phyloP scores from a whole-genome alignment of 2,888 invertebrate genomes.

The Dicyrtomina minuta region DNA sequence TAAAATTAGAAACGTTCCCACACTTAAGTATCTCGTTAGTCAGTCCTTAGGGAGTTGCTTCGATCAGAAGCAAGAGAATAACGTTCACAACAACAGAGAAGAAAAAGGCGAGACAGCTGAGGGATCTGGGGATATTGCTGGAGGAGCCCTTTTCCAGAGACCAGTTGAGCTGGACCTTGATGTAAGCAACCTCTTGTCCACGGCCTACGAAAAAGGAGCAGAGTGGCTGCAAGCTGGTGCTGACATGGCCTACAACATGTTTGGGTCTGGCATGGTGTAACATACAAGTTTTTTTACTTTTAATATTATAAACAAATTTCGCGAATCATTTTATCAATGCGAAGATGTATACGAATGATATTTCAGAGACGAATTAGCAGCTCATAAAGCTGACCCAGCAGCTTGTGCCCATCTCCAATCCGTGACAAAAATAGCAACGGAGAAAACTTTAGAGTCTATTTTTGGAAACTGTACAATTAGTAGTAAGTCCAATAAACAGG shows the following conservation, averaged over 20 bases:
- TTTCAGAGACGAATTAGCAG: not conserved
- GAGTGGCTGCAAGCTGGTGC: slow-evolving; percentile 8
- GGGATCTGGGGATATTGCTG: slow-evolving; percentile 13
- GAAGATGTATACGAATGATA: not conserved
- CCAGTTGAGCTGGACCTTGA: slow-evolving; percentile 4
- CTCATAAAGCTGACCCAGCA: no score
- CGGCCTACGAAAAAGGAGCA: slow-evolving; percentile 5
- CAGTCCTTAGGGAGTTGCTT: not conserved
- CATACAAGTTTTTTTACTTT: not conserved
- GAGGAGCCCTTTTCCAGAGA: not conserved
- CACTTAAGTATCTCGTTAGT: slow-evolving; percentile 9
- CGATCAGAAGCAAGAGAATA: not conserved
- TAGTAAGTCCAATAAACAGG: not conserved
- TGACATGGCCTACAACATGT: not conserved
- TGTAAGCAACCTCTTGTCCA: not conserved
- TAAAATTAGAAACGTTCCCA: not conserved
- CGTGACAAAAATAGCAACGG: no score
- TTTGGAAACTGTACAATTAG: no score
- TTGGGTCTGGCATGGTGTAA: no score
- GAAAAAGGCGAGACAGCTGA: not conserved
- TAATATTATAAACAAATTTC: slow-evolving; percentile 1
- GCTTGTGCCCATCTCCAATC: no score
- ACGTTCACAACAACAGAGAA: not conserved
- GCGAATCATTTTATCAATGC: not conserved
- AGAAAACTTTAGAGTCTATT: no score